Conservation (phyloP, 2,797 vertebrate genomes). For the Micromesistius poutassou region DNA sequence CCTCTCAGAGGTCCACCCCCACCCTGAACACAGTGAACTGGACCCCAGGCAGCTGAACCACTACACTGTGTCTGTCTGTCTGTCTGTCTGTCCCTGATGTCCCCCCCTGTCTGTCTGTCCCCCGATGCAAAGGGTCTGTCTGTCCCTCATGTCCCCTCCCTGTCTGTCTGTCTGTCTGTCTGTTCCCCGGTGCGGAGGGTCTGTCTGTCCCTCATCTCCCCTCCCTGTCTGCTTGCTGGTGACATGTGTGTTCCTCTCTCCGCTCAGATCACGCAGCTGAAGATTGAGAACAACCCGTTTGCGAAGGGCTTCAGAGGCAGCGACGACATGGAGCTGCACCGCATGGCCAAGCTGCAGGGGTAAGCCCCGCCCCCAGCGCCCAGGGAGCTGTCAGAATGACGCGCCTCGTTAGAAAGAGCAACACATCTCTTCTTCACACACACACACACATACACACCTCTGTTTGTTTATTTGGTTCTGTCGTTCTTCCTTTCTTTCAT, state of each 20-base stretch:
- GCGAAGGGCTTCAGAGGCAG: slow-evolving; percentile 87
- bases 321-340: slow-evolving; percentile 91
- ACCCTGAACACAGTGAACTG: too few relatives aligned
- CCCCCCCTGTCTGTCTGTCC: too few relatives aligned
- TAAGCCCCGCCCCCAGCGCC: slow-evolving; percentile 36
- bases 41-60: too few relatives aligned
- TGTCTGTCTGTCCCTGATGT: too few relatives aligned
- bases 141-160: too few relatives aligned
- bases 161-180: background rate
- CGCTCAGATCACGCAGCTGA: slow-evolving; percentile 92
- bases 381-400: background rate
- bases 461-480: background rate
- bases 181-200: background rate
- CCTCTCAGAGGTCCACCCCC: too few relatives aligned
- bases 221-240: background rate
- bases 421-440: slow-evolving; percentile 5
- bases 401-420: slow-evolving; percentile 10
- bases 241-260: slow-evolving; percentile 3
- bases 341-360: slow-evolving; percentile 80
- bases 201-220: too few relatives aligned
- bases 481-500: too few relatives aligned
- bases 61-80: too few relatives aligned
- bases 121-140: too few relatives aligned
- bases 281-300: slow-evolving; percentile 92
- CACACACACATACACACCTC: background rate